Percentiles rank a stretch among this genome's conserved stretches.
Evolutionary conservation across 2,797 vertebrate species (phyloP).

Genomic region (Pelodytes ibericus): DNA sequence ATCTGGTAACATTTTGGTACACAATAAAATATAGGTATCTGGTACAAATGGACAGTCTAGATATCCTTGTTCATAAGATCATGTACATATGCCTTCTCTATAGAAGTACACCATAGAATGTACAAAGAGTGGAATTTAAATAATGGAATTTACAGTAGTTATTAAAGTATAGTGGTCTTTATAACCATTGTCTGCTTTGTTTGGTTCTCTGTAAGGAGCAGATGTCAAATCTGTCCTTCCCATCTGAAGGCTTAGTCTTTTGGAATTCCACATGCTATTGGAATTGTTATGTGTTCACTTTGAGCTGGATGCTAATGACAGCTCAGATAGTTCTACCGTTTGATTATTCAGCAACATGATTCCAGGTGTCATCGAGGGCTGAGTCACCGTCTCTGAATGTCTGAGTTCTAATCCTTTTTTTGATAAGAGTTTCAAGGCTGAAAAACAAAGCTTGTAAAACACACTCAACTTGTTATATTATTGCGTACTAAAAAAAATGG

Average conservation of each 20-base stretch:
- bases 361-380: slow-evolving; percentile 44
- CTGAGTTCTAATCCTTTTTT: slow-evolving; percentile 45
- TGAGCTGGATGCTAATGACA: slow-evolving; percentile 34
- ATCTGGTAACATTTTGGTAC: too few species aligned
- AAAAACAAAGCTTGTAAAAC: slow-evolving; percentile 31
- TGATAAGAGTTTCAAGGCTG: slow-evolving; percentile 44
- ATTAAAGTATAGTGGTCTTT: too few species aligned
- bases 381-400: slow-evolving; percentile 54
- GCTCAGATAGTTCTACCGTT: slow-evolving; percentile 33
- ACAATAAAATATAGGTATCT: too few species aligned
- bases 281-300: slow-evolving; percentile 22
- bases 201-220: too few species aligned
- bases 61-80: too few species aligned
- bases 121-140: too few species aligned
- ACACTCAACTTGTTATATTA: not conserved
- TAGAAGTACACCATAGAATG: too few species aligned
- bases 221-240: not conserved
- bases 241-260: slow-evolving; percentile 12
- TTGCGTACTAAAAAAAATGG: not conserved
- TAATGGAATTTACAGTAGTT: too few species aligned
- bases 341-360: slow-evolving; percentile 27
- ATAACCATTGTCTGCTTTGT: too few species aligned
- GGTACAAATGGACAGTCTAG: too few species aligned
- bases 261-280: slow-evolving; percentile 30
- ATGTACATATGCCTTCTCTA: too few species aligned